phyloP scores from a whole-genome alignment of 2,113 vertebrate genomes.

The Crotalus horridus region DNA sequence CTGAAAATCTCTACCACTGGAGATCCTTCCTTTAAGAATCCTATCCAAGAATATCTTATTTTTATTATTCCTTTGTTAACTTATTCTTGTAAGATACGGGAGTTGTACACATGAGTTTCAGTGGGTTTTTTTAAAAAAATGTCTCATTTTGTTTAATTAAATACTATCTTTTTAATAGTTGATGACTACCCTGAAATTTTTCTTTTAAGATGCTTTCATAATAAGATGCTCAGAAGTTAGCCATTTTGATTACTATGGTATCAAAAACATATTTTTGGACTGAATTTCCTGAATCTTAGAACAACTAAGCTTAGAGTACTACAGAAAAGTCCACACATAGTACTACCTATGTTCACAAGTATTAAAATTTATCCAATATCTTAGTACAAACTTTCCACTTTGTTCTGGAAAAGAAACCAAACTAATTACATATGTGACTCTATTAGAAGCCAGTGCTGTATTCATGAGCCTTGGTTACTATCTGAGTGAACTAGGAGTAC shows the following conservation, averaged over 20 bases:
- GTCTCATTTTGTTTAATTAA: neutral
- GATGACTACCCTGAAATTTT: neutral
- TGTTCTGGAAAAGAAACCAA: neutral
- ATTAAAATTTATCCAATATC: neutral
- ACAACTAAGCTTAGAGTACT: neutral
- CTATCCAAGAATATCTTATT: neutral
- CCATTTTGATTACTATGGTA: neutral
- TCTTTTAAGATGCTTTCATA: neutral
- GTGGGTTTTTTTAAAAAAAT: neutral
- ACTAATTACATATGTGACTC: neutral
- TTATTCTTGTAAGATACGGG: neutral
- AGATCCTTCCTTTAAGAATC: neutral
- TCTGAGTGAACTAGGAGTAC: neutral
- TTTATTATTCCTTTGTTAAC: neutral
- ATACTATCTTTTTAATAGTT: neutral
- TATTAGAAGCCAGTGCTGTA: neutral
- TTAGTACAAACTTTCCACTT: neutral
- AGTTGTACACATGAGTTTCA: neutral
- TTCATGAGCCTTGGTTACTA: neutral
- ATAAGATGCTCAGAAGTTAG: neutral
- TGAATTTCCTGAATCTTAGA: neutral
- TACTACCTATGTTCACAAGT: neutral
- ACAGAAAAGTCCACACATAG: neutral
- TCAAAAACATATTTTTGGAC: neutral
- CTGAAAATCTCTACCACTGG: neutral